Base-by-base conservation (phyloP, 2,113 vertebrate species). In the Gallinago paraguaiae region DNA sequence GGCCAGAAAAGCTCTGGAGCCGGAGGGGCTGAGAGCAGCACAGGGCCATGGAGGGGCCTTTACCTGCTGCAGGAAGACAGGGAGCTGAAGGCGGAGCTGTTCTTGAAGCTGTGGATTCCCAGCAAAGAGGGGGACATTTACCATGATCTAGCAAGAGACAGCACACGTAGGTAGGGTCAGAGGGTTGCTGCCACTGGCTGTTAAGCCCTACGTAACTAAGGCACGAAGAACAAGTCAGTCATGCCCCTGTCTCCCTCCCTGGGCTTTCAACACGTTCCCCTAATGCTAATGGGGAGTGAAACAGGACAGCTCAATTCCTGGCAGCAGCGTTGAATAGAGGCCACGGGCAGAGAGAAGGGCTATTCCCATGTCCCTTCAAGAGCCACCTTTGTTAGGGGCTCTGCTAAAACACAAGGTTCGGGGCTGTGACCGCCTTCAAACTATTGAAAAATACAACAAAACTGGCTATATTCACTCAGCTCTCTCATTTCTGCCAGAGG, bases 31-130 rank as follows among this genome's bases (percentile, higher is more conserved):
- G 77, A 85, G 92, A 77, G 80, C 95, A 96, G 96, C 93, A 65
- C 92, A 70, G 95, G 96, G 89, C 93, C 91, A 86, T 64, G 43
- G 90, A 81, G 69, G 87, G 84, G 93, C 64, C 45, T 71, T 90
- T 97, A 99, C 99, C 99, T 99, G 99, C 98, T 99, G 99, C 93
- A 99, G 98, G 97, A 99, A 99, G 92, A 99, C 97, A 1, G 99
- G 99, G 88, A 99, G 98, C 98, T 99, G 99, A 96, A 98, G 97
- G 96, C 99, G 98, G 82, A 99, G 98, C 98, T 99, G 99, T 90
- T 99, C 99, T 97, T 99, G 99, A 82, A 99, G 98, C 96, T 99
- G 99, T 70, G 99, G 99, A 97, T 99, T 99, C 95, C 99, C 99
- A 89, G 99, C 98, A 94, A 99, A 99, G 94, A 99, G 98, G 3